Conservation (phyloP, 2,113 vertebrate species). For the Hyperopisus bebe region DNA sequence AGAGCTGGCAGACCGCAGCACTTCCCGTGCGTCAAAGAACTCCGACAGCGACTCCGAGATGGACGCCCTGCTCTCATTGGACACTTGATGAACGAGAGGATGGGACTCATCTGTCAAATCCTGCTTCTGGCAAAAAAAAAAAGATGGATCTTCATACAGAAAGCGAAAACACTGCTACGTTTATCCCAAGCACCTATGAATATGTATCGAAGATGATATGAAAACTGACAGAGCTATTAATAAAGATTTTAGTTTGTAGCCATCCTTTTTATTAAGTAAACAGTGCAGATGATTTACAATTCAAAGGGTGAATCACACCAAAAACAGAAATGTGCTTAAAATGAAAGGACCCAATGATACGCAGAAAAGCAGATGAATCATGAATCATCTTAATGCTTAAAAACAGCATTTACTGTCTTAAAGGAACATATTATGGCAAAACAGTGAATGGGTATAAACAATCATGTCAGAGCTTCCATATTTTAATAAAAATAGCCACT, state of each 20-base stretch:
- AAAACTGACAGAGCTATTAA: neutral
- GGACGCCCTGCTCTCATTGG: slow-evolving; percentile 87
- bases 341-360: neutral
- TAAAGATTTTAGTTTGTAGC: neutral
- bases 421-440: neutral
- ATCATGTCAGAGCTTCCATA: neutral
- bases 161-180: neutral
- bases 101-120: slow-evolving; percentile 66
- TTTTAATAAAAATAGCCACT: neutral
- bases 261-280: neutral
- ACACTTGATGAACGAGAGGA: slow-evolving; percentile 80
- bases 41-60: slow-evolving; percentile 88
- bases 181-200: neutral
- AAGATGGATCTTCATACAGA: slow-evolving; percentile 18
- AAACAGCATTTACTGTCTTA: neutral
- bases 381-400: neutral
- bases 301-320: neutral
- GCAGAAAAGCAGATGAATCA: neutral
- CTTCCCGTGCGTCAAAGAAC: slow-evolving; percentile 96
- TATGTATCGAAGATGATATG: neutral
- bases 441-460: neutral
- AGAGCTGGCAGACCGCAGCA: slow-evolving; percentile 88
- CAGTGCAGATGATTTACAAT: neutral
- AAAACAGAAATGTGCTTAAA: neutral
- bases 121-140: slow-evolving; percentile 60